These are phyloP conservation scores for Epicampocera succincta DNA, from an alignment of 2,888 invertebrate genomes.

Conservation along the genomic window DNA sequence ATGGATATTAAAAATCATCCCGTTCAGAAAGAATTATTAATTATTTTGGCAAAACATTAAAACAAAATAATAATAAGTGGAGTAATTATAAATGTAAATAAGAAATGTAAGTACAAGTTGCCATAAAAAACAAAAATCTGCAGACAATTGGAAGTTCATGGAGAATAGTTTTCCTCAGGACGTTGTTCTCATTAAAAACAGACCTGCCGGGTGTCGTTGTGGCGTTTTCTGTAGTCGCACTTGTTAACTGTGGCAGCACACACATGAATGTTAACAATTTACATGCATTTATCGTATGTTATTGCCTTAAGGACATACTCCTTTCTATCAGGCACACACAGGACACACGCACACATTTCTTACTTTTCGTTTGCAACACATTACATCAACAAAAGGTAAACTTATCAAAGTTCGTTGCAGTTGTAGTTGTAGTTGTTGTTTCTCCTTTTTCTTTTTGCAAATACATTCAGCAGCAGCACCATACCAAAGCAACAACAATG, in stretches of 20 bases:
- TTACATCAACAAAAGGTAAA: slow-evolving; percentile 56
- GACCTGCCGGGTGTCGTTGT: not conserved
- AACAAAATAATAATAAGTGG: too few relatives aligned
- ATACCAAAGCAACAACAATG: slow-evolving; percentile 34
- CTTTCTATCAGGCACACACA: slow-evolving; percentile 16
- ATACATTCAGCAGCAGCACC: slow-evolving; percentile 21
- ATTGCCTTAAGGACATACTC: slow-evolving; percentile 76
- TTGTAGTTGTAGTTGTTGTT: too few relatives aligned
- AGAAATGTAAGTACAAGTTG: too few relatives aligned
- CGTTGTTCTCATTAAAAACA: too few relatives aligned
- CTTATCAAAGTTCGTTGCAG: slow-evolving; percentile 49
- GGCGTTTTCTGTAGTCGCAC: too few relatives aligned
- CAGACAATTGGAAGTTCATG: too few relatives aligned
- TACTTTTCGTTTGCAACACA: slow-evolving; percentile 8
- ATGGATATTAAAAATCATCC: too few relatives aligned
- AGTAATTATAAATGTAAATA: too few relatives aligned
- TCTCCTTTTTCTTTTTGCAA: slow-evolving; percentile 10
- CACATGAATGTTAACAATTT: slow-evolving; percentile 75
- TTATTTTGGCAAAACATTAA: too few relatives aligned
- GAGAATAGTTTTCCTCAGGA: too few relatives aligned
- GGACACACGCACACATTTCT: not conserved
- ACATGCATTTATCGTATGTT: slow-evolving; percentile 81
- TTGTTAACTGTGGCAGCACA: slow-evolving; percentile 6
- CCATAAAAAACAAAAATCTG: too few relatives aligned
- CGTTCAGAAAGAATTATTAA: too few relatives aligned